A percentile compares a stretch with the other conserved stretches of the same genome.
These are phyloP conservation scores for Apodemus agrarius DNA, from an alignment of 2,797 vertebrate species.

Conservation along the genomic window DNA sequence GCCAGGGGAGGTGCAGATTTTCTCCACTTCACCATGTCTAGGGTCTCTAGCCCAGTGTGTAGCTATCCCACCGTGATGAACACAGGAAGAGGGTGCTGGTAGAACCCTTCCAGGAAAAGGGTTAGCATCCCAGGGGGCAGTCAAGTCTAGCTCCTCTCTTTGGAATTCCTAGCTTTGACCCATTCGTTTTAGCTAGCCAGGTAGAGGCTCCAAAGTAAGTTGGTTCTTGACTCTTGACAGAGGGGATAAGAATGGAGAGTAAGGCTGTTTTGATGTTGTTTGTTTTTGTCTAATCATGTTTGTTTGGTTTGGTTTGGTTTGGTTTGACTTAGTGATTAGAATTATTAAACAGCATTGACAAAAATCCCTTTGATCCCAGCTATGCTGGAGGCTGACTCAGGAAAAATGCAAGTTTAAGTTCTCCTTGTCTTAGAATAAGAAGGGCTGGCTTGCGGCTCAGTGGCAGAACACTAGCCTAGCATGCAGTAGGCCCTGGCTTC, in stretches of 20 bases:
- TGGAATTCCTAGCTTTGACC: background rate
- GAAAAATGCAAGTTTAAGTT: background rate
- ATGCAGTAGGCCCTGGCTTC: background rate
- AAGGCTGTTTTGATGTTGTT: background rate
- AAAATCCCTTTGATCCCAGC: background rate
- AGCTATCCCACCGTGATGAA: background rate
- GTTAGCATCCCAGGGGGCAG: background rate
- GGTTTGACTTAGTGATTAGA: background rate
- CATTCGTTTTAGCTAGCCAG: background rate
- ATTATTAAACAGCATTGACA: background rate
- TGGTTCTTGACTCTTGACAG: background rate
- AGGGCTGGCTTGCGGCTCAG: background rate
- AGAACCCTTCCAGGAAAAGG: conserved; percentile 1
- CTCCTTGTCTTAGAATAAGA: background rate
- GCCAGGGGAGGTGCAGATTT: background rate
- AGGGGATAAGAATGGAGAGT: background rate
- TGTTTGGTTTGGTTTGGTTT: background rate
- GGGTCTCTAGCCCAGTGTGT: background rate
- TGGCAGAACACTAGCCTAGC: background rate
- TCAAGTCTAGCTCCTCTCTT: background rate
- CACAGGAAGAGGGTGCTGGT: background rate
- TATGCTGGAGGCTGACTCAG: background rate
- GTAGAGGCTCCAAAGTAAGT: background rate
- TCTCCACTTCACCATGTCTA: background rate
- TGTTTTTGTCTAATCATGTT: background rate